A percentile compares a stretch with the other conserved stretches of the same genome.
phyloP scores from a whole-genome alignment of 2,888 invertebrate species.

The Petrolisthes manimaculis region DNA sequence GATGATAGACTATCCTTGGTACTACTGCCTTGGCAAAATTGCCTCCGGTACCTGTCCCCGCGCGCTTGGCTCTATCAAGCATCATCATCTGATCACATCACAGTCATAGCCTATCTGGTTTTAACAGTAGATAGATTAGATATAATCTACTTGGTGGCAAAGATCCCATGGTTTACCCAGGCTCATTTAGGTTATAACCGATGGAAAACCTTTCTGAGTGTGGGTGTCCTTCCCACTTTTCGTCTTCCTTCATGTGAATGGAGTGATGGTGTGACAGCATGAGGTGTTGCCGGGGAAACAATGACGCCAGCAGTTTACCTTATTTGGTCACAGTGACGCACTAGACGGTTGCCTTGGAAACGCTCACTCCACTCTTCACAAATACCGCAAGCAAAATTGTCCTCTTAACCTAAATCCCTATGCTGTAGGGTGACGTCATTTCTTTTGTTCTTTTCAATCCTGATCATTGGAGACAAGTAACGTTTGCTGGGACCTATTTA shows the following conservation, averaged over 20 bases:
- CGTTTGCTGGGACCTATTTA: neutral
- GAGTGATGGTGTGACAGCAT: neutral
- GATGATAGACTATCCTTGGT: neutral
- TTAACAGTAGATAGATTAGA: too few relatives aligned
- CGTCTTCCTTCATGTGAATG: conserved; percentile 33
- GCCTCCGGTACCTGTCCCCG: too few relatives aligned
- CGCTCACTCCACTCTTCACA: conserved; percentile 10
- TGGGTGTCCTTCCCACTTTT: neutral
- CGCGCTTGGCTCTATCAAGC: too few relatives aligned
- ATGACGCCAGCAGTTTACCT: conserved; percentile 31
- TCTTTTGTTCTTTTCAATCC: neutral
- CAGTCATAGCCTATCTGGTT: too few relatives aligned
- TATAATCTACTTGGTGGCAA: too few relatives aligned
- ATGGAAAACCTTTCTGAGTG: too few relatives aligned
- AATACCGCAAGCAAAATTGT: too few relatives aligned
- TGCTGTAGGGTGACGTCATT: neutral
- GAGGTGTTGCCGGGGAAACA: conserved; percentile 35
- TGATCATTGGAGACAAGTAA: neutral
- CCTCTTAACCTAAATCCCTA: neutral
- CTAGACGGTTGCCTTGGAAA: conserved; percentile 17
- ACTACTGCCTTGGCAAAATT: neutral
- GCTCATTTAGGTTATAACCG: too few relatives aligned
- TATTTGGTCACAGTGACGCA: neutral
- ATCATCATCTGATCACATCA: too few relatives aligned
- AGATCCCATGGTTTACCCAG: too few relatives aligned